Evolutionary conservation across 1,140 invertebrate species (phyloP), one percentile per base, ranked within the genome.

Genomic region (Lanistes nyassanus): DNA sequence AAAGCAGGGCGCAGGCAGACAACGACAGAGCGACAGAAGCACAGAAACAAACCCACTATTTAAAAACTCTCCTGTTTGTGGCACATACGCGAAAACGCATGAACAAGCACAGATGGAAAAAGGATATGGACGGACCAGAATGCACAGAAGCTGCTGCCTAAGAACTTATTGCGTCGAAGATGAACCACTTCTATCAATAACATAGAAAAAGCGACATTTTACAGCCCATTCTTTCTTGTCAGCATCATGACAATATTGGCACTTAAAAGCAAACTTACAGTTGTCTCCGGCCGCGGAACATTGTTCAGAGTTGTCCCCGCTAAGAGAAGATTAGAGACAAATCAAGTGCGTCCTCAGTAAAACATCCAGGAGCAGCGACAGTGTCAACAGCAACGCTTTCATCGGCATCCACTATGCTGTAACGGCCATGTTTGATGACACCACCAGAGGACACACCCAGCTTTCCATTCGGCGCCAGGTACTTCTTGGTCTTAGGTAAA

Each of bases 31-130:
- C 39, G 66, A 69, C 36, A 69, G 66, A 69, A 39, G 29, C 36
- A 69, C 31, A 69, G 36, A 67, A 36, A 67, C 26, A 67, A 36
- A n/a, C n/a, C n/a, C n/a, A n/a, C n/a, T n/a, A n/a, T n/a, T n/a
- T n/a, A n/a, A n/a, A n/a, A n/a, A n/a, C n/a, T n/a, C n/a, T n/a
- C n/a, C n/a, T n/a, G n/a, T n/a, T n/a, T n/a, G n/a, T n/a, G n/a
- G 58, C 58, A 29, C 0, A 7, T 4, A 0, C 13, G 23, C 23
- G n/a, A 9, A 0, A 23, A 23, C 31, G 9, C 0, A 23, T 1
- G 11, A 60, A 29, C 58, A 60, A 7, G 6, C 31, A 26, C 56
- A 60, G 31, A 7, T 31, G 31, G 21, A n/a, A 4, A 31, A 60
- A 60, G 31, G 5, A 21, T 5, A 60, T 60, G 7, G 5, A 60